Base-by-base conservation (phyloP, 2,113 vertebrate genomes). In the Datnioides undecimradiatus region DNA sequence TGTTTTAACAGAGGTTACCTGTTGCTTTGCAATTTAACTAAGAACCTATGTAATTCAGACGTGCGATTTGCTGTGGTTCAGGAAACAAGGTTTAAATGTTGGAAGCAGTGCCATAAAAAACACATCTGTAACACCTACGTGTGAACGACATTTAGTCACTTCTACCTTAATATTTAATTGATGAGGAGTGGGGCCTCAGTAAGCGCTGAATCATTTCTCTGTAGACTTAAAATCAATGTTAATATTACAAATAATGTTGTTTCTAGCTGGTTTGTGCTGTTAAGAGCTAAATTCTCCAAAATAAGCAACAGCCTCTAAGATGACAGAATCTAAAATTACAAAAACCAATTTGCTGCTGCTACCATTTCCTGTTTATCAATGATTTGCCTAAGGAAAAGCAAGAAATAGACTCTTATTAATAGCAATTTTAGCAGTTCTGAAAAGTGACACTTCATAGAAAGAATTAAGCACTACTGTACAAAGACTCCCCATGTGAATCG, bases 401-500 rank as follows among this genome's bases (percentile, higher is more conserved):
- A 83, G 73, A 81, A 87, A 84, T 67, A 71, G 45, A 66, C 43
- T 79, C 29, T 58, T 74, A 81, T 88, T 89, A 87, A 90, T 89
- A 55, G 45, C 52, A 73, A 67, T 91, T 83, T 65, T 70, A 79
- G 27, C 81, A 73, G 74, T 88, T 86, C 36, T 79, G 46, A 87
- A 88, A 88, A 82, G 78, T 69, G 79, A 84, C 79, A 85, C 77
- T 87, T 87, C 67, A 84, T 76, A 83, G 76, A 76, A 83, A 88
- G 82, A 94, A 91, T 92, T 88, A 89, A 92, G 80, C 84, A 87
- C 79, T 85, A 80, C 89, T 87, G 84, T 90, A 81, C 85, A 90
- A 89, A 90, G 86, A 85, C 82, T 88, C 87, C 86, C 89, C 90
- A 88, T 91, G 88, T 91, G 89, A 91, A 92, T 91, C 88, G 80